Evolutionary conservation across 2,113 vertebrate genomes (phyloP).

Genomic region (Chaetodon auriga): DNA sequence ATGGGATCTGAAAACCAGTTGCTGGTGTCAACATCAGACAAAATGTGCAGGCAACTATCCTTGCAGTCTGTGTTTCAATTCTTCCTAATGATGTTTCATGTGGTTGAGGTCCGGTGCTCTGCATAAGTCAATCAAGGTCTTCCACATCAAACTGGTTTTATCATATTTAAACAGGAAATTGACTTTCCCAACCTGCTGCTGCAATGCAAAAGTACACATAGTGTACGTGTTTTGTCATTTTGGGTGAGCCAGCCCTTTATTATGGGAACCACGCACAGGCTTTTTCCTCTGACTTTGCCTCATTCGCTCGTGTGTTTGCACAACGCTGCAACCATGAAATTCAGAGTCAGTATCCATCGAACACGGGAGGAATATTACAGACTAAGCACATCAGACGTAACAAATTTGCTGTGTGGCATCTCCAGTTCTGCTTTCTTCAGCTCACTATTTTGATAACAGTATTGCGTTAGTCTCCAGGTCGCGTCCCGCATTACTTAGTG

Average conservation of each 20-base stretch:
- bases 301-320: slow-evolving; percentile 9
- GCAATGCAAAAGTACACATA: no score
- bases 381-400: slow-evolving; percentile 47
- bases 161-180: no score
- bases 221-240: neutral
- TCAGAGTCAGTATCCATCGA: slow-evolving; percentile 47
- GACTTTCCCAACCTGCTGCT: no score
- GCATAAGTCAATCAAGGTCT: no score
- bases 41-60: neutral
- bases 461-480: slow-evolving; percentile 9
- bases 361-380: slow-evolving; percentile 26
- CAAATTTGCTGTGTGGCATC: slow-evolving; percentile 41
- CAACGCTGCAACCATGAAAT: slow-evolving; percentile 28
- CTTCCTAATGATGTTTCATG: neutral
- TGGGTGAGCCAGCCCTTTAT: neutral
- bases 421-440: slow-evolving; percentile 47
- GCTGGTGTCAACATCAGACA: neutral
- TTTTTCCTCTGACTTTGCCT: slow-evolving; percentile 15
- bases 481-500: slow-evolving; percentile 6
- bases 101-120: neutral
- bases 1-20: neutral
- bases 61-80: neutral
- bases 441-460: slow-evolving; percentile 40
- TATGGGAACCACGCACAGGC: neutral
- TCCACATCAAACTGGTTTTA: no score